Evolutionary conservation across 2,113 vertebrate genomes (phyloP), one percentile per base, ranked within the genome.

Genomic region (Nerophis lumbriciformis): DNA sequence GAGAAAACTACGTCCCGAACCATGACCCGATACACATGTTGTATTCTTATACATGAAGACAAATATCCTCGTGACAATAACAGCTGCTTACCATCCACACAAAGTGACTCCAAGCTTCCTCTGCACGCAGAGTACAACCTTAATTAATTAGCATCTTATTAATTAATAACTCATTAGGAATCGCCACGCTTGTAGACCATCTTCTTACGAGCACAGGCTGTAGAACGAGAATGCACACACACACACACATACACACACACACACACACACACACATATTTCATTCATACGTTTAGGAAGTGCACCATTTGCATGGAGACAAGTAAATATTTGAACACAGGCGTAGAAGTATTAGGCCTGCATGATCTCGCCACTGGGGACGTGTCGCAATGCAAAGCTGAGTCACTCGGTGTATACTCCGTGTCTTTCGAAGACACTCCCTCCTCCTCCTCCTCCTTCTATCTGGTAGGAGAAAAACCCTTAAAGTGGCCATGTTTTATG

Each of bases 371-470:
- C 63, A 54, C 57, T 44, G 53, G 65, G 70, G 65, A 66, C 51
- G 48, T 69, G 36, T 48, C 14, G 21, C 69, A 70, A 67, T 5
- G 14, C 51, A 68, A 1, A 8, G 35, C 75, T 78, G 66, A 84
- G 70, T 83, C 74, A 79, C 57, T 69, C 19, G n/a, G 49, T 53
- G 49, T 44, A 39, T 62, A 36, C 28, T 28, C 28, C 28, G 28
- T 58, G 7, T 66, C 14, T 69, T 21, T 48, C 42, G 1, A 6
- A 51, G 54, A 48, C 36, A 16, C 44, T 38, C 8, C 42, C 61
- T 15, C 38, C 6, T 12, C 51, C 55, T 55, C 44, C 5, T 13
- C 16, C 42, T 5, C n/a, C 51, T 16, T 14, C n/a, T 15, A 14
- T 15, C n/a, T 42, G 14, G 6, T 15, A 11, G 4, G 15, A 37